Evolutionary conservation across 1,140 invertebrate genomes (phyloP), one percentile per base, ranked within the genome.

Genomic region (Brachionus paranguensis): DNA sequence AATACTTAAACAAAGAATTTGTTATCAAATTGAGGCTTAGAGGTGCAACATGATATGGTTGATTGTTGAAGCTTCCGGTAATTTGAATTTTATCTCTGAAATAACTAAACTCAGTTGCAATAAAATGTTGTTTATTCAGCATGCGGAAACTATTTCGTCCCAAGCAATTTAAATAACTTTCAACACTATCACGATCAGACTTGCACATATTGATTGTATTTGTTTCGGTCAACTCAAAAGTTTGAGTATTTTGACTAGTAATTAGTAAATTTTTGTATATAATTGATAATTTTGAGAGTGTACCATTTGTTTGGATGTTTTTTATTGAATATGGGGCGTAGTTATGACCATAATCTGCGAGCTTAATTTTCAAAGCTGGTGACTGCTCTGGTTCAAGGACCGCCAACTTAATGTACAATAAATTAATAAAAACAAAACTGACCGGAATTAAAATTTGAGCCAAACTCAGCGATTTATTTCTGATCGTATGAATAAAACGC

Each of bases 401-500:
- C n/a, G 88, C 88, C 72, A 88, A 88, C 33, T 90, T 70, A 7
- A 79, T 79, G 20, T 79, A 79, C 29, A 79, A 43, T 37, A 79
- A 64, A 79, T 79, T 79, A 17, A 79, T 79, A 20, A 79, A 33
- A 0, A 88, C 85, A 41, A 88, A 86, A 7, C 89, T 87, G 78
- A 89, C 89, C 68, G 90, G 86, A 2, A 90, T 65, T 0, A 89
- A 89, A 6, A 90, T 85, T 7, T 87, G 81, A 17, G 90, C 85
- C 85, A 90, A 88, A 12, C 87, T 86, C 3, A 87, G 37, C 1
- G 87, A 88, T 10, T 89, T 83, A 86, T 90, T 90, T 45, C 90
- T 85, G 3, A 86, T 79, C 10, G 88, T 88, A 76, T 90, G 89
- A 33, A 89, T 86, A 27, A 87, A 85, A 84, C 89, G 86, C 85